Evolutionary conservation across 2,113 vertebrate species (phyloP).

Genomic region (Holacanthus passer): DNA sequence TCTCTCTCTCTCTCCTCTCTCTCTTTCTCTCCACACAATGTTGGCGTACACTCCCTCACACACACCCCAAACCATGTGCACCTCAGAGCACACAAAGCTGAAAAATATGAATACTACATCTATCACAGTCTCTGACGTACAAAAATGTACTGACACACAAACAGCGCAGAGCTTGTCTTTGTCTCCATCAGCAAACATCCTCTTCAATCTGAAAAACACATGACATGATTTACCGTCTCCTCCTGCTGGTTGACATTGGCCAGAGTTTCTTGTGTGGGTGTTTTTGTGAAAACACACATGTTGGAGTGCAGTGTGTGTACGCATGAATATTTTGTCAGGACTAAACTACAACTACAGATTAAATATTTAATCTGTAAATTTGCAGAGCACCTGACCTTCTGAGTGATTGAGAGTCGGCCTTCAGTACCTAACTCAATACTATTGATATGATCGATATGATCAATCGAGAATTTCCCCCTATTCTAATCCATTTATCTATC

Average conservation of each 20-base stretch:
- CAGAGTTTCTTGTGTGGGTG: neutral
- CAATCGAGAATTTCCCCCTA: too few species aligned
- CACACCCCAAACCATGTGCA: neutral
- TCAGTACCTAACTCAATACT: too few species aligned
- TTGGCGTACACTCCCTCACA: neutral
- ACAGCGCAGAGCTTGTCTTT: neutral
- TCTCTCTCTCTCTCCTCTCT: neutral
- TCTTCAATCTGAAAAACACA: conserved; percentile 2
- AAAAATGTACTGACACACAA: neutral
- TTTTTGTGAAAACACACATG: neutral
- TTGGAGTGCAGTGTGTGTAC: neutral
- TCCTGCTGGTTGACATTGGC: neutral
- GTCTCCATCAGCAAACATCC: neutral
- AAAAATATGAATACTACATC: neutral
- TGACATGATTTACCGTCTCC: neutral
- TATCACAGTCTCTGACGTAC: neutral
- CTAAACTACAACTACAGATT: neutral
- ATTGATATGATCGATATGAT: too few species aligned
- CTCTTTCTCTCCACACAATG: neutral
- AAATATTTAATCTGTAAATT: too few species aligned
- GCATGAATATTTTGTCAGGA: neutral
- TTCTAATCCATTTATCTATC: too few species aligned
- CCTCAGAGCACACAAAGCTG: neutral
- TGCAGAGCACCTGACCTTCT: too few species aligned
- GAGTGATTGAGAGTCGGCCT: too few species aligned